Evolutionary conservation across 2,888 invertebrate species (phyloP), one percentile per base, ranked within the genome.

Genomic region (Drosophila neotestacea): DNA sequence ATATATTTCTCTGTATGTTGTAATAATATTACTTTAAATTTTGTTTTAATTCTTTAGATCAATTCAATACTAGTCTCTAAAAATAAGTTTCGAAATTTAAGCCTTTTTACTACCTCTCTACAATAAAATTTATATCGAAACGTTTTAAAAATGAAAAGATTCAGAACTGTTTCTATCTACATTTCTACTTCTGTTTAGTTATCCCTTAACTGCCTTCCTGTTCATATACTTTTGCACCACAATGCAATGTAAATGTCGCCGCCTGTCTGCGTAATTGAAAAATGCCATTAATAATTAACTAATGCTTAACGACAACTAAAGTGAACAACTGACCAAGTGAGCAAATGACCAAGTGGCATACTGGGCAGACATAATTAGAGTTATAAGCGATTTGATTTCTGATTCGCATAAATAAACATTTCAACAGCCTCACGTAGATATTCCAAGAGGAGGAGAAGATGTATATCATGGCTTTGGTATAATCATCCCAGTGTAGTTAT

Each of bases 231-330:
- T 38, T 27, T 4, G 42, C 10, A 9, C 82, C 82, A 83, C 77
- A 62, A 78, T 81, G 13, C 22, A 38, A 32, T 52, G 70, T 51
- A 85, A 88, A 85, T 85, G 89, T 87, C 89, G 74, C 50, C 70
- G 73, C 11, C 72, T 71, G 64, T 79, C 88, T 71, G 89, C 85
- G 85, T 89, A 89, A 87, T 89, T 87, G 85, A 87, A 85, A 87
- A 85, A 81, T 77, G 70, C 55, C 71, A 85, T 85, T 84, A 88
- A 81, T 66, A 73, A 52, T 75, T 84, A 72, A 71, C 68, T 69
- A 71, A 80, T 78, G 75, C 42, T 27, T 50, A 48, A 30, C 22
- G 3, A 32, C 22, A 55, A 41, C 58, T 30, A 16, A 63, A 48
- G 39, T 48, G 54, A 42, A n/a, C 48, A 58, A 55, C 42, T 28